Conservation (phyloP, 2,113 vertebrate genomes). For the Pao palembangensis region DNA sequence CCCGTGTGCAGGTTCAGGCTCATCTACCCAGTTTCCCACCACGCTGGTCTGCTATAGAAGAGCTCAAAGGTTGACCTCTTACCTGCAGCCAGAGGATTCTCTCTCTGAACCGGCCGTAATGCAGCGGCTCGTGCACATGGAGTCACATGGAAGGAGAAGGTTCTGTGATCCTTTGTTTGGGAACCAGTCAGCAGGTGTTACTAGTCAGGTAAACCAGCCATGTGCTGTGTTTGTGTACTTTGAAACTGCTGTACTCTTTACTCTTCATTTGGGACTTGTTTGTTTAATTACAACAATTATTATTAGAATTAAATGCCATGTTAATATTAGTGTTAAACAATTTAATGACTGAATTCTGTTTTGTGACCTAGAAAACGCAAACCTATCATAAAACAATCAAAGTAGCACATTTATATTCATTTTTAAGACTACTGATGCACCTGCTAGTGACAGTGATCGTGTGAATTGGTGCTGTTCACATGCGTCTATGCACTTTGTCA, state of each 20-base stretch:
- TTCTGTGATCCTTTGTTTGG: constrained; percentile 40
- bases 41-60: not conserved
- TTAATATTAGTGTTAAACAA: too few relatives aligned
- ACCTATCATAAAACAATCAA: too few relatives aligned
- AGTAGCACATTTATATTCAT: too few relatives aligned
- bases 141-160: constrained; percentile 17
- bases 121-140: constrained; percentile 15
- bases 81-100: too few relatives aligned
- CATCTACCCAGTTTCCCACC: not conserved
- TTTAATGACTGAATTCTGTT: too few relatives aligned
- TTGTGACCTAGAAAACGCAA: too few relatives aligned
- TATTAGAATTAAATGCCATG: too few relatives aligned
- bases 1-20: not conserved
- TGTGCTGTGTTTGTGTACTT: not conserved
- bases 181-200: constrained; percentile 30
- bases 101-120: not conserved
- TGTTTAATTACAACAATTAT: too few relatives aligned
- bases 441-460: too few relatives aligned
- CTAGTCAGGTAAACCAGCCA: constrained; percentile 32
- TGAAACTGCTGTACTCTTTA: not conserved
- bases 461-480: not conserved
- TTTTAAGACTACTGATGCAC: too few relatives aligned
- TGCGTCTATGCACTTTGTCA: not conserved
- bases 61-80: not conserved
- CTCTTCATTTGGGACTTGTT: too few relatives aligned